Evolutionary conservation across 2,797 vertebrate genomes (phyloP).

Genomic region (Discoglossus pictus): DNA sequence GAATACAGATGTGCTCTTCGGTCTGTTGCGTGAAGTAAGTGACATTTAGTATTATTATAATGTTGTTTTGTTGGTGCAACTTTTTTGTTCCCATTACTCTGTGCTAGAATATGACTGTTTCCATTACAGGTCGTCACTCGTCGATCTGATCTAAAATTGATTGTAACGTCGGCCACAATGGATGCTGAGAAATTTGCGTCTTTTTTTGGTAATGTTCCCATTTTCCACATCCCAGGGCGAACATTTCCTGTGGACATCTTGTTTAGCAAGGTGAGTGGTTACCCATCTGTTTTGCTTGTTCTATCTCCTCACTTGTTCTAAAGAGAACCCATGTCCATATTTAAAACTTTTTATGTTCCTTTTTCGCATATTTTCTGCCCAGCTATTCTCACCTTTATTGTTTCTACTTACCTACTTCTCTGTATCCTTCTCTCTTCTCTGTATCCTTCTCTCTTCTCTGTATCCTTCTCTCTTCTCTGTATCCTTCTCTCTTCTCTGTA

Average conservation of each 20-base stretch:
- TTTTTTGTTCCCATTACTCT: neutral
- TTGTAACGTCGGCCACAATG: constrained; percentile 98
- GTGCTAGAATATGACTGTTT: neutral
- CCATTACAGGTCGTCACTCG: constrained; percentile 86
- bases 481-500: no score
- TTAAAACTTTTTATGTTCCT: no score
- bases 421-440: neutral
- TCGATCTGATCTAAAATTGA: constrained; percentile 94
- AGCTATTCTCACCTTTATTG: no score
- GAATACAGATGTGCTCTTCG: constrained; percentile 95
- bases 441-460: no score
- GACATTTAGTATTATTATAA: no score
- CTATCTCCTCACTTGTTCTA: no score
- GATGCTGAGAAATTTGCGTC: constrained; percentile 96
- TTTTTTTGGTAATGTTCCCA: constrained; percentile 96
- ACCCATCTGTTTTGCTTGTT: no score
- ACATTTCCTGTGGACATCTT: constrained; percentile 97
- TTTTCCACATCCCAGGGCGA: constrained; percentile 96
- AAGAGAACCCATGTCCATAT: no score
- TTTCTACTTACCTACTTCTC: neutral
- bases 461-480: no score
- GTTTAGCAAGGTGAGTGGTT: constrained; percentile 91
- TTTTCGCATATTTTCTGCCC: no score
- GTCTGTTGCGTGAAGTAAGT: constrained; percentile 89
- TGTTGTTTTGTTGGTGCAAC: no score